phyloP scores from a whole-genome alignment of 2,797 vertebrate genomes.

The Monodelphis domestica region DNA sequence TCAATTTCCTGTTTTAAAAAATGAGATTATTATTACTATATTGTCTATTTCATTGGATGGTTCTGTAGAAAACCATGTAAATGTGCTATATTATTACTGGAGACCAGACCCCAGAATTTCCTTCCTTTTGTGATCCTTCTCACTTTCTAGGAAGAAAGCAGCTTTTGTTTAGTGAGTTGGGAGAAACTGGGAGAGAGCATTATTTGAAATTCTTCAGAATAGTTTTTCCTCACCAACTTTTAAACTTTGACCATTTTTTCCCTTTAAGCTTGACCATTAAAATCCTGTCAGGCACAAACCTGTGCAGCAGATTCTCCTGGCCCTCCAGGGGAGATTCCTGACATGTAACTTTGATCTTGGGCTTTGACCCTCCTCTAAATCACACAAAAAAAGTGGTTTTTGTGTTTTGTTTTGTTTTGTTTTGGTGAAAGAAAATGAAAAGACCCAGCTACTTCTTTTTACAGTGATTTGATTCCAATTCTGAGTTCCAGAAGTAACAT shows the following conservation, averaged over 20 bases:
- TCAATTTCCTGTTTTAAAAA: neutral
- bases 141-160: neutral
- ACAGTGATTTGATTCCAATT: neutral
- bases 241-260: neutral
- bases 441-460: neutral
- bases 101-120: neutral
- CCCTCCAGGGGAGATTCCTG: neutral
- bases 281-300: neutral
- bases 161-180: neutral
- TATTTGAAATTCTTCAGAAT: neutral
- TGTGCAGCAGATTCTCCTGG: neutral
- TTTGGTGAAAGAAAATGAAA: neutral
- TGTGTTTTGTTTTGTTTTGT: neutral
- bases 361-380: neutral
- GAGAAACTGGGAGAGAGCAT: neutral
- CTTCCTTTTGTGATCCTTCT: neutral
- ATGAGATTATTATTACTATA: neutral
- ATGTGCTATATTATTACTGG: neutral
- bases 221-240: neutral
- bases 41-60: neutral
- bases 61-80: neutral
- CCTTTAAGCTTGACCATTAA: neutral
- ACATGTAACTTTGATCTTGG: neutral
- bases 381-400: neutral
- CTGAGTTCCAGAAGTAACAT: neutral